phyloP scores from a whole-genome alignment of 2,113 vertebrate species.

The Heterotilapia buettikoferi region DNA sequence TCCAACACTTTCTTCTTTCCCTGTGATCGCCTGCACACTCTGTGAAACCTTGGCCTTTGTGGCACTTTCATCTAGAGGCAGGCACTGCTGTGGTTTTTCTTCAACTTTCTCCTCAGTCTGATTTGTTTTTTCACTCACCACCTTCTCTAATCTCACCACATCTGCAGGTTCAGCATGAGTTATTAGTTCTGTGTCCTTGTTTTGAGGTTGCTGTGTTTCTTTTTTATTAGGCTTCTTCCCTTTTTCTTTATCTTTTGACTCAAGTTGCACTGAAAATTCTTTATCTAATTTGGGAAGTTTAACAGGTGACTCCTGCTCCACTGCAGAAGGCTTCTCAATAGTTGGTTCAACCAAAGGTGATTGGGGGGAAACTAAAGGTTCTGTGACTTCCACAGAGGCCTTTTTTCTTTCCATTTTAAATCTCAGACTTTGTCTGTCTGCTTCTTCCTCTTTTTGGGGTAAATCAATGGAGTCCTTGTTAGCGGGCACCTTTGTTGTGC shows the following conservation, averaged over 20 bases:
- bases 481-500: constrained; percentile 41
- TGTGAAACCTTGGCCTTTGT: neutral
- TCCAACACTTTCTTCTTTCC: neutral
- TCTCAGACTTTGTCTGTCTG: neutral
- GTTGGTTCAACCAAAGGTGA: neutral
- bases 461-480: constrained; percentile 2
- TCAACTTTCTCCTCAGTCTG: neutral
- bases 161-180: neutral
- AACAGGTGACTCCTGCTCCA: neutral
- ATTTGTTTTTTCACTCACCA: neutral
- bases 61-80: neutral
- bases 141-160: neutral
- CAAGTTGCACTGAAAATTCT: neutral
- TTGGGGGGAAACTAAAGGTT: neutral
- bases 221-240: neutral
- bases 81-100: neutral
- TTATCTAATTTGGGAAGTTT: neutral
- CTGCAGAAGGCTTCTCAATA: neutral
- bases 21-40: neutral
- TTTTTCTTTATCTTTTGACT: neutral
- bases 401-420: neutral
- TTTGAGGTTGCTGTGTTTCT: neutral
- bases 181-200: neutral
- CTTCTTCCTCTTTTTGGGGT: constrained; percentile 24
- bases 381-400: neutral